A percentile compares a stretch with the other conserved stretches of the same genome.
phyloP scores from a whole-genome alignment of 2,888 invertebrate genomes.

The Agrochola lychnidis region DNA sequence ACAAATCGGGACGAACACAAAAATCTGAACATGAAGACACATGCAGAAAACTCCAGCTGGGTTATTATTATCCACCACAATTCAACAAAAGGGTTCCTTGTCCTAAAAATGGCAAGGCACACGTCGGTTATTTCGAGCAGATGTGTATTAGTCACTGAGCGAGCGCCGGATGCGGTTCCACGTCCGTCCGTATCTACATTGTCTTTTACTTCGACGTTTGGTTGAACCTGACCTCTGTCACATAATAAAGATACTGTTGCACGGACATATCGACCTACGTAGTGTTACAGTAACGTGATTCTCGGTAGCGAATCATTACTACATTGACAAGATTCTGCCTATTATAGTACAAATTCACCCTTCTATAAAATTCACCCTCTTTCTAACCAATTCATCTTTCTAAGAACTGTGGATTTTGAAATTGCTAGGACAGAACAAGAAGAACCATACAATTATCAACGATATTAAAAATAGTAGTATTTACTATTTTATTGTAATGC shows the following conservation, averaged over 20 bases:
- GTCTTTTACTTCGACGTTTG: constrained; percentile 7
- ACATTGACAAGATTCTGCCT: neutral
- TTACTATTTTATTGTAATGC: too few species aligned
- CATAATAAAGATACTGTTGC: neutral
- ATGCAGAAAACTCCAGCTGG: neutral
- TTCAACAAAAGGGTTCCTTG: constrained; percentile 9
- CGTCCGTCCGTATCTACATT: constrained; percentile 28
- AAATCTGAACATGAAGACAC: neutral
- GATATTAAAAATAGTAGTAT: too few species aligned
- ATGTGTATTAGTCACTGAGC: constrained; percentile 47
- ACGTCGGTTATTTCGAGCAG: constrained; percentile 27
- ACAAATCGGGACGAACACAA: neutral
- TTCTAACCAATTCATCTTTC: too few species aligned
- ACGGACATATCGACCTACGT: neutral
- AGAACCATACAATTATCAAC: too few species aligned
- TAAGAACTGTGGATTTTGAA: too few species aligned
- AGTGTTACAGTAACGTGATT: neutral
- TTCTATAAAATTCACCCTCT: too few species aligned
- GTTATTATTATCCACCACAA: neutral
- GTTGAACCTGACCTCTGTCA: constrained; percentile 15
- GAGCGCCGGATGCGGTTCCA: constrained; percentile 28
- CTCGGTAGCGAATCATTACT: neutral
- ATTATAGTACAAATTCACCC: too few species aligned
- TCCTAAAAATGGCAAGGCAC: constrained; percentile 30
- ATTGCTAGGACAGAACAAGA: too few species aligned